A percentile compares a stretch with the other conserved stretches of the same genome.
These are phyloP conservation scores for Cochlearius cochlearius DNA, from an alignment of 2,113 vertebrate genomes.

Conservation along the genomic window DNA sequence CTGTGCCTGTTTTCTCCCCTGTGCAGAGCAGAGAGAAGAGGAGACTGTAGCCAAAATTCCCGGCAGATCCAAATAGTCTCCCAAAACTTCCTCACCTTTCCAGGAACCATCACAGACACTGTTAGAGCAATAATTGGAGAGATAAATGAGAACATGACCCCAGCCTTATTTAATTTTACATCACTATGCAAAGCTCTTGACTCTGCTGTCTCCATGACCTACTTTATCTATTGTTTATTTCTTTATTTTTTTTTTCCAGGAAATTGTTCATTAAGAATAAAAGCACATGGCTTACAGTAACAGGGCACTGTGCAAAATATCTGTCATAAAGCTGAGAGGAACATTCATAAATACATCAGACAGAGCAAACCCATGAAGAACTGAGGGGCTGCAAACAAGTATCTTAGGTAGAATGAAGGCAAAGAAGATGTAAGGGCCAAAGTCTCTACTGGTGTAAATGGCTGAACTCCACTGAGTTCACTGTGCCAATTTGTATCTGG, in stretches of 20 bases:
- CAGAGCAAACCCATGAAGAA: slow-evolving; percentile 45
- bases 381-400: neutral
- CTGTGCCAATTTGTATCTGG: neutral
- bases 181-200: slow-evolving; percentile 31
- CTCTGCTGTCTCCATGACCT: slow-evolving; percentile 49
- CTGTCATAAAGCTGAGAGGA: slow-evolving; percentile 36
- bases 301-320: slow-evolving; percentile 48
- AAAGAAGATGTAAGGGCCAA: neutral
- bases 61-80: neutral
- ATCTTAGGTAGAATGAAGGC: neutral
- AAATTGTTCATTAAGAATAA: slow-evolving; percentile 74
- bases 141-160: slow-evolving; percentile 7
- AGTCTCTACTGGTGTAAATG: neutral
- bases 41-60: neutral
- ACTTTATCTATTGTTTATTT: slow-evolving; percentile 69
- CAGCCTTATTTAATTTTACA: slow-evolving; percentile 48
- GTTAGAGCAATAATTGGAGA: neutral
- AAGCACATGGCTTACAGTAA: slow-evolving; percentile 79
- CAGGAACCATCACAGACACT: neutral
- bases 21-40: neutral
- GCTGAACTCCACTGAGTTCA: neutral
- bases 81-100: slow-evolving; percentile 11
- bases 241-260: slow-evolving; percentile 69
- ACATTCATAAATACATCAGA: slow-evolving; percentile 56
- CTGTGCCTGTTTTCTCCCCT: neutral